Percentiles rank a stretch among this genome's conserved stretches.
phyloP scores from a whole-genome alignment of 2,888 invertebrate genomes.

The Acanthosepion esculentum region DNA sequence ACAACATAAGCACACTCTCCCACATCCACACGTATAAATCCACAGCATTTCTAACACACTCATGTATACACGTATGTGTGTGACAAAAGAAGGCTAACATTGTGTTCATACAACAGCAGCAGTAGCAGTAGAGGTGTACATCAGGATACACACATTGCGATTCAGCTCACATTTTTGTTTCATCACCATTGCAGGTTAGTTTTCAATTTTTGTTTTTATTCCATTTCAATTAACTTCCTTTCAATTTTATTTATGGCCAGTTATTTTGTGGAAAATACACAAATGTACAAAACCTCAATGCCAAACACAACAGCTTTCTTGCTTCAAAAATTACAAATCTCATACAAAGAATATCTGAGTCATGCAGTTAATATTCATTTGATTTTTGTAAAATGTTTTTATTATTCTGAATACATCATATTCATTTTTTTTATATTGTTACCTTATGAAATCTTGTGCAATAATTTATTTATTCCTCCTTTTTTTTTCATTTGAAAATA shows the following conservation, averaged over 20 bases:
- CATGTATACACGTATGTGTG: not conserved
- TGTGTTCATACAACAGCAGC: not conserved
- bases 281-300: not conserved
- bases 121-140: not conserved
- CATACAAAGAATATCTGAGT: not conserved
- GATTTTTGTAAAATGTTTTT: not conserved
- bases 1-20: not conserved
- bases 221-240: not conserved
- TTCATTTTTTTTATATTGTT: too few species aligned
- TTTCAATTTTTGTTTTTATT: not conserved
- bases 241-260: not conserved
- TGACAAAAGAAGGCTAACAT: not conserved
- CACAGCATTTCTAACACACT: too few species aligned
- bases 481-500: too few species aligned
- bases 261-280: not conserved
- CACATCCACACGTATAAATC: too few species aligned
- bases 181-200: constrained; percentile 33
- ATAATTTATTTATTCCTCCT: too few species aligned
- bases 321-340: not conserved
- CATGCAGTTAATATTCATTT: not conserved
- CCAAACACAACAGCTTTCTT: not conserved
- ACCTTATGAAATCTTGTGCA: too few species aligned
- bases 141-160: not conserved
- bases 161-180: not conserved
- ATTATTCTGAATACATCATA: too few species aligned